A percentile compares a stretch with the other conserved stretches of the same genome.
Evolutionary conservation across 2,888 invertebrate species (phyloP).

Genomic region (Hydrotaea cyrtoneurina): DNA sequence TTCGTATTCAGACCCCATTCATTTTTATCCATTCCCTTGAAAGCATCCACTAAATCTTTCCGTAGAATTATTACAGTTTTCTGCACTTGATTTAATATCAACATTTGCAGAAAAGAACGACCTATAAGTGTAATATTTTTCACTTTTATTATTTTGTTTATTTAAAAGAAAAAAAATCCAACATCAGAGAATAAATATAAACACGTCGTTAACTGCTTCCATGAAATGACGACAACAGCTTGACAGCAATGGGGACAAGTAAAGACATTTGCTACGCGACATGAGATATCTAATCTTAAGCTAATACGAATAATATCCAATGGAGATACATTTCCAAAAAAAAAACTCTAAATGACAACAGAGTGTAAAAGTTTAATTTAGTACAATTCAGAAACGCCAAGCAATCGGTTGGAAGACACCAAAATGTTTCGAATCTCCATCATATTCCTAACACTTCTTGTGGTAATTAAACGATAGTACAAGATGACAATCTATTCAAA

Average conservation of each 20-base stretch:
- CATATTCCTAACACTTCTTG: neutral
- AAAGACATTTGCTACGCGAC: neutral
- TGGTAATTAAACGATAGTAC: neutral
- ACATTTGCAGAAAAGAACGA: neutral
- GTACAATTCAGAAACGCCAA: neutral
- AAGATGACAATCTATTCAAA: too few species aligned
- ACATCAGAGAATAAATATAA: neutral
- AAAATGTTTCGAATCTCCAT: neutral
- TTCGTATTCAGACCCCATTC: too few species aligned
- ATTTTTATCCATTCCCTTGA: too few species aligned
- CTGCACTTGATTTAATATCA: too few species aligned
- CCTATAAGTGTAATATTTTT: conserved; percentile 8
- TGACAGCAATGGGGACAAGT: neutral
- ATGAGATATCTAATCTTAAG: conserved; percentile 15
- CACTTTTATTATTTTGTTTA: conserved; percentile 9
- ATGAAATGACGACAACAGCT: neutral
- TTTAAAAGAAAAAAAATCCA: neutral
- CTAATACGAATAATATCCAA: neutral
- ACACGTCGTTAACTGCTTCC: neutral
- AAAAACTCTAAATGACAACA: neutral
- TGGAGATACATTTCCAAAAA: neutral
- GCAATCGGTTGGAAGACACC: neutral
- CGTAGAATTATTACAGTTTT: too few species aligned
- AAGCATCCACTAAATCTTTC: too few species aligned
- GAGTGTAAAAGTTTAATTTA: neutral